These are phyloP conservation scores for Cepphus grylle DNA, from an alignment of 2,113 vertebrate genomes.

Conservation along the genomic window DNA sequence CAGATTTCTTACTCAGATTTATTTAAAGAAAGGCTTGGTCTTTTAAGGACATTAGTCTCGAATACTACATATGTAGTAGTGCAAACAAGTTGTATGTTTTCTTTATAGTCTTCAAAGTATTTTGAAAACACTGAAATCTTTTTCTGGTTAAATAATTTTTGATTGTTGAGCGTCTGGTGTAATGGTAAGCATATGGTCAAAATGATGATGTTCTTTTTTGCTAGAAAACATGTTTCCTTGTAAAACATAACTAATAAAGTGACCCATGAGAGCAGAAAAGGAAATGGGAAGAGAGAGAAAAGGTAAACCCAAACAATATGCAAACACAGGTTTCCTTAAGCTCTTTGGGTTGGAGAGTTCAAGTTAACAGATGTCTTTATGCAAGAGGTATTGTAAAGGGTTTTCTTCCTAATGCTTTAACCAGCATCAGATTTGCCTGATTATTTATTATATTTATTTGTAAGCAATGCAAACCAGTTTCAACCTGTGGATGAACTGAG, in stretches of 20 bases:
- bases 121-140: background rate
- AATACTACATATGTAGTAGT: background rate
- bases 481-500: background rate
- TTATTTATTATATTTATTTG: slow-evolving; percentile 9
- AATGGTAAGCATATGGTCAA: background rate
- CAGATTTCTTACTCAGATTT: background rate
- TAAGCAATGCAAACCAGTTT: background rate
- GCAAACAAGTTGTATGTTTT: background rate
- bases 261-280: background rate
- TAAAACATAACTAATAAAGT: background rate
- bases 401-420: background rate
- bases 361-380: slow-evolving; percentile 8
- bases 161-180: background rate
- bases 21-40: background rate
- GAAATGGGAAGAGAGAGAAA: background rate
- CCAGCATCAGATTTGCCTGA: background rate
- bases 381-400: background rate
- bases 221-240: background rate
- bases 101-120: background rate
- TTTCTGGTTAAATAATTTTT: background rate
- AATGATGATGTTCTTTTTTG: background rate
- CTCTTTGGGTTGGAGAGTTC: background rate
- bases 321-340: background rate
- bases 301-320: background rate
- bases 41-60: background rate